phyloP scores from a whole-genome alignment of 2,113 vertebrate genomes.

The Bos javanicus region DNA sequence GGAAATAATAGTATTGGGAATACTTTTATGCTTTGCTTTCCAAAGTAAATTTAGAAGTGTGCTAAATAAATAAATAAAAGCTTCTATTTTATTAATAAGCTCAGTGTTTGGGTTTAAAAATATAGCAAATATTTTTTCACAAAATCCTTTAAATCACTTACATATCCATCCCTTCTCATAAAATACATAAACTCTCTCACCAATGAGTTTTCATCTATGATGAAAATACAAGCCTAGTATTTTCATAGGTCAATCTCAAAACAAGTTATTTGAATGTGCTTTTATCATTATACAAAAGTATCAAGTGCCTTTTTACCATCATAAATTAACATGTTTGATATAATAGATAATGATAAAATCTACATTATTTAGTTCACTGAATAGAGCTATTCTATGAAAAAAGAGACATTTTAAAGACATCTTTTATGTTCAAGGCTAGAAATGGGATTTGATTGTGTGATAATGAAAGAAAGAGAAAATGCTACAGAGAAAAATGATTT shows the following conservation, averaged over 20 bases:
- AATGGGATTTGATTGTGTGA: conserved; percentile 57
- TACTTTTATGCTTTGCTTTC: not conserved
- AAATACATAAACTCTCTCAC: not conserved
- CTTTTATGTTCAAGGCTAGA: conserved; percentile 73
- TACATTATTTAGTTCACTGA: conserved; percentile 66
- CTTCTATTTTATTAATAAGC: not conserved
- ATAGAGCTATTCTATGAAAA: conserved; percentile 55
- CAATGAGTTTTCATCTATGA: not conserved
- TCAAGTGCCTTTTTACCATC: conserved; percentile 47
- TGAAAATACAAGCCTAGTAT: not conserved
- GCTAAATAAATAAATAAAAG: not conserved
- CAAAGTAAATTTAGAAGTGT: conserved; percentile 34
- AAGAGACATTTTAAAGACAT: conserved; percentile 55
- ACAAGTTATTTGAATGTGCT: conserved; percentile 43
- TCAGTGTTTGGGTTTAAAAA: conserved; percentile 4
- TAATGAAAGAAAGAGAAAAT: not conserved
- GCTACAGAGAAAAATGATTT: conserved; percentile 62
- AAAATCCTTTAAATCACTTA: conserved; percentile 33
- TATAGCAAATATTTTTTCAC: not conserved
- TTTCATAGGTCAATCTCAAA: conserved; percentile 49
- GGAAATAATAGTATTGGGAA: not conserved
- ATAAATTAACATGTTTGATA: conserved; percentile 66
- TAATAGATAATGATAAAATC: conserved; percentile 63
- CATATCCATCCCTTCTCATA: not conserved
- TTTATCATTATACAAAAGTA: conserved; percentile 56